Conservation (phyloP, 2,888 invertebrate species). For the Anoplius nigerrimus region DNA sequence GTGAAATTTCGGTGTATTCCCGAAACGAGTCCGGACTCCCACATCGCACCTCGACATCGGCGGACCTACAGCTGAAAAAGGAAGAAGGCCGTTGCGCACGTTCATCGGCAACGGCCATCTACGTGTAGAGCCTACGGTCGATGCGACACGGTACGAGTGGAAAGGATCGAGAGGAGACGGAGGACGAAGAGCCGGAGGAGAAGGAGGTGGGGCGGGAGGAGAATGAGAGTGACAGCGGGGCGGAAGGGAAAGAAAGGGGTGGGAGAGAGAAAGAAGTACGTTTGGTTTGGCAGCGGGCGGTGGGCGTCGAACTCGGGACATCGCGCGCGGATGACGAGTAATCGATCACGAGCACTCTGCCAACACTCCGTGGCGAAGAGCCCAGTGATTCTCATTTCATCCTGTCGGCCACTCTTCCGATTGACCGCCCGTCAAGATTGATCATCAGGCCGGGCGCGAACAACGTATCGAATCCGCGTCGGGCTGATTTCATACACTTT, state of each 20-base stretch:
- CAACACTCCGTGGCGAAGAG: conserved; percentile 63
- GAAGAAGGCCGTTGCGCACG: conserved; percentile 30
- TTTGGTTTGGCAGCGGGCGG: conserved; percentile 64
- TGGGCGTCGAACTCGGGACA: conserved; percentile 67
- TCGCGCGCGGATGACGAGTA: conserved; percentile 71
- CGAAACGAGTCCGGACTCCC: not conserved
- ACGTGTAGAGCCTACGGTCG: conserved; percentile 46
- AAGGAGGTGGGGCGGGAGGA: not conserved
- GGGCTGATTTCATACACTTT: too few species aligned
- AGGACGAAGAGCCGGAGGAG: not conserved
- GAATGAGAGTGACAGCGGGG: conserved; percentile 2
- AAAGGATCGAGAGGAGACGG: conserved; percentile 23
- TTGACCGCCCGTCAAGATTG: too few species aligned
- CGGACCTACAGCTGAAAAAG: conserved; percentile 24
- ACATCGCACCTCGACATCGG: conserved; percentile 25
- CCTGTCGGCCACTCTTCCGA: not conserved
- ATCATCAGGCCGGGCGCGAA: too few species aligned
- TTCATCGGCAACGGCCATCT: conserved; percentile 33
- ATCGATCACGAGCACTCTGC: conserved; percentile 73
- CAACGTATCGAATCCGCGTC: too few species aligned
- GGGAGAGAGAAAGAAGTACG: conserved; percentile 60
- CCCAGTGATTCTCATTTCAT: conserved; percentile 53
- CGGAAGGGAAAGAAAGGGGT: conserved; percentile 39
- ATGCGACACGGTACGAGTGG: conserved; percentile 38
- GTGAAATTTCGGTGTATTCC: too few species aligned